Conservation (phyloP, 2,888 invertebrate genomes). For the Rhyacophila evoluta region DNA sequence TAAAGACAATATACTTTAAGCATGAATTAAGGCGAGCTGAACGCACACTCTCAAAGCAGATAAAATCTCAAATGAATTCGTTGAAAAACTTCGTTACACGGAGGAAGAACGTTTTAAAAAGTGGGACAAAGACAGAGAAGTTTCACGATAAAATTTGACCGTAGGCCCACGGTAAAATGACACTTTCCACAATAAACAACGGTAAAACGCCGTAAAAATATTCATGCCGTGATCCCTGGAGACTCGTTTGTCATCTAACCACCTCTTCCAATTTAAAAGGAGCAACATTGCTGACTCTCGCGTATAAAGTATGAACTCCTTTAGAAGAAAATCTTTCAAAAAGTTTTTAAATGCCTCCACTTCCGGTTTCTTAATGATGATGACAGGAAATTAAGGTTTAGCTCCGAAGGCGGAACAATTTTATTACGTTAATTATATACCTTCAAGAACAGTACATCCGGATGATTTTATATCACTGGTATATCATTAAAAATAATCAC, state of each 20-base stretch:
- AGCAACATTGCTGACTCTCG: background rate
- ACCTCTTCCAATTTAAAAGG: background rate
- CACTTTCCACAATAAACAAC: constrained; percentile 19
- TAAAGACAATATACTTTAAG: constrained; percentile 2
- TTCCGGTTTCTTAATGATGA: too few species aligned
- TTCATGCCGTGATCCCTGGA: background rate
- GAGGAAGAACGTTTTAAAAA: background rate
- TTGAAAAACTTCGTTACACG: background rate
- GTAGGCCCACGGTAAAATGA: background rate
- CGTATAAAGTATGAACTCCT: background rate
- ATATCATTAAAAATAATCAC: too few species aligned
- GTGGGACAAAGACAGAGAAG: background rate
- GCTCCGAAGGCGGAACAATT: too few species aligned
- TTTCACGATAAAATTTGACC: constrained; percentile 20
- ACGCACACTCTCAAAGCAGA: background rate
- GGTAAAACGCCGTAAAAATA: constrained; percentile 4
- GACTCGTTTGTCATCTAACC: background rate
- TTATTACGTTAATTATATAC: too few species aligned
- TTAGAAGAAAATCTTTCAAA: background rate
- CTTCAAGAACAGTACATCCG: too few species aligned
- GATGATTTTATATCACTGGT: too few species aligned
- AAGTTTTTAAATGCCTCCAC: too few species aligned
- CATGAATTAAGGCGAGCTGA: background rate
- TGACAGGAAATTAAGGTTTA: too few species aligned
- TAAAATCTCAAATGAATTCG: background rate